Conservation (phyloP, 2,113 vertebrate species). For the Procavia capensis region DNA sequence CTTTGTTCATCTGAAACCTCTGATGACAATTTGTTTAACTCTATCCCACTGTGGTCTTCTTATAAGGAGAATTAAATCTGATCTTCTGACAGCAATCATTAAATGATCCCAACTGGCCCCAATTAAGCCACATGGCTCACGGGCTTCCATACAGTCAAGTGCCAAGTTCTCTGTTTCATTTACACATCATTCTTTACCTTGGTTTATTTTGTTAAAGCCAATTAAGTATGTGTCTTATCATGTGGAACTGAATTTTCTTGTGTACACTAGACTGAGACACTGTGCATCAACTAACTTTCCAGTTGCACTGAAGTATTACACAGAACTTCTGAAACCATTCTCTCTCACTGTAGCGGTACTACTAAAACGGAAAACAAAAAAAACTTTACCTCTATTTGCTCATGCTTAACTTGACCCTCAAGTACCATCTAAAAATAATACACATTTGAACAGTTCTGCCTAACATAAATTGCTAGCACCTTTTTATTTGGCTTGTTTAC, state of each 20-base stretch:
- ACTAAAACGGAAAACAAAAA: neutral
- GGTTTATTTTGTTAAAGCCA: slow-evolving; percentile 86
- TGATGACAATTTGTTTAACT: slow-evolving; percentile 99
- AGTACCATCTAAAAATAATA: slow-evolving; percentile 59
- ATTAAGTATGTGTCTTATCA: slow-evolving; percentile 81
- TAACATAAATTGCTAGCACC: slow-evolving; percentile 22
- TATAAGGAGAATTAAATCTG: slow-evolving; percentile 99
- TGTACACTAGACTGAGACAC: slow-evolving; percentile 61
- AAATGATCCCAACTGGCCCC: slow-evolving; percentile 99
- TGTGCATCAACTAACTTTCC: slow-evolving; percentile 37
- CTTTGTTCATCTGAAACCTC: slow-evolving; percentile 98
- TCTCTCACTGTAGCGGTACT: neutral
- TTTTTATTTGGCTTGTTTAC: slow-evolving; percentile 7
- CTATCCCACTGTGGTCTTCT: slow-evolving; percentile 97
- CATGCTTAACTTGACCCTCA: slow-evolving; percentile 53
- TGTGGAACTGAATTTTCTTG: slow-evolving; percentile 74
- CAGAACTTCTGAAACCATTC: neutral
- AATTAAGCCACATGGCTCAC: slow-evolving; percentile 96
- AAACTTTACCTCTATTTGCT: neutral
- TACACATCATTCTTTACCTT: slow-evolving; percentile 83
- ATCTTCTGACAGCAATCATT: slow-evolving; percentile 99
- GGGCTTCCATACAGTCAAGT: slow-evolving; percentile 90
- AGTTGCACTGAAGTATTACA: neutral
- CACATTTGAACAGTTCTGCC: neutral
- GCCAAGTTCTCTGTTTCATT: slow-evolving; percentile 83